Percentiles rank a stretch among this genome's conserved stretches.
Evolutionary conservation across 2,797 vertebrate species (phyloP).

Genomic region (Platyrinchus mystaceus): DNA sequence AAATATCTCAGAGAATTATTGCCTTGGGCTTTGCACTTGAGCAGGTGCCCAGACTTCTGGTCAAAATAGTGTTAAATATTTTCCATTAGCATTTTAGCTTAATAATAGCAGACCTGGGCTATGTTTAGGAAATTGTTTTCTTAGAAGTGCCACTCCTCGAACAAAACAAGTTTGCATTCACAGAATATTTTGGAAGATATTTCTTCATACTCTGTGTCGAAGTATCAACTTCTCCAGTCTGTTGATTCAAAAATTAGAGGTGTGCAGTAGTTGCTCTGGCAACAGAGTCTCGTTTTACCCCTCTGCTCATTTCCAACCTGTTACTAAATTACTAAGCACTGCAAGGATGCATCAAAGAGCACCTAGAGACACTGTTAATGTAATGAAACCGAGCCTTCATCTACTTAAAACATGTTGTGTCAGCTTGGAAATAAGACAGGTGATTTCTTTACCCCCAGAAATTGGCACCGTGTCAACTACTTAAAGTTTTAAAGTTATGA

Average conservation of each 20-base stretch:
- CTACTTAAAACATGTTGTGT: slow-evolving; percentile 81
- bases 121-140: neutral
- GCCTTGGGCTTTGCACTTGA: neutral
- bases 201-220: slow-evolving; percentile 55
- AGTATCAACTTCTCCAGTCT: slow-evolving; percentile 77
- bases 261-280: slow-evolving; percentile 83
- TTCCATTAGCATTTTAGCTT: neutral
- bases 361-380: slow-evolving; percentile 83
- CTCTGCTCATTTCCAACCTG: slow-evolving; percentile 92
- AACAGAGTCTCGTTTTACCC: slow-evolving; percentile 92
- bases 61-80: neutral
- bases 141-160: neutral
- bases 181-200: slow-evolving; percentile 54
- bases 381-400: slow-evolving; percentile 87
- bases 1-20: neutral
- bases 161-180: neutral
- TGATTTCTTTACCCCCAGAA: slow-evolving; percentile 68
- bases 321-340: slow-evolving; percentile 89
- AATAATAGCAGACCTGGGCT: neutral
- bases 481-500: slow-evolving; percentile 79
- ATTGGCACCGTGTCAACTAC: slow-evolving; percentile 76
- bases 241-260: slow-evolving; percentile 79
- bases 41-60: neutral
- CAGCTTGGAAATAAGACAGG: slow-evolving; percentile 82
- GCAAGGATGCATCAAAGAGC: slow-evolving; percentile 85